phyloP scores from a whole-genome alignment of 2,888 invertebrate species.

The Gymnocheta viridis region DNA sequence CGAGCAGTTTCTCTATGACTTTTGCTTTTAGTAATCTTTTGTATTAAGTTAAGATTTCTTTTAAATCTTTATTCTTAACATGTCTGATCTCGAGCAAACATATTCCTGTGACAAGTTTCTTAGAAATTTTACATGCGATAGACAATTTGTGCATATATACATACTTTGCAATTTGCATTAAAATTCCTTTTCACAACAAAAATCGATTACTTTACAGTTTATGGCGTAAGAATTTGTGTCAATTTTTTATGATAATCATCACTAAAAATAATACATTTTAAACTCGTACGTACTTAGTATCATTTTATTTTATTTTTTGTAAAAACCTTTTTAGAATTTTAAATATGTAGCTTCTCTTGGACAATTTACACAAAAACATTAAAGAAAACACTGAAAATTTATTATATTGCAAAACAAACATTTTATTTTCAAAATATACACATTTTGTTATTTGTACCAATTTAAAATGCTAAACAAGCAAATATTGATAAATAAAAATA shows the following conservation, averaged over 20 bases:
- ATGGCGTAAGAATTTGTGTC: conserved; percentile 58
- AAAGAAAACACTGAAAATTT: conserved; percentile 27
- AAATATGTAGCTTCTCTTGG: conserved; percentile 62
- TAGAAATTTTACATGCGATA: background rate
- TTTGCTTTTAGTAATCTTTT: conserved; percentile 8
- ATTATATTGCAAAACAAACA: conserved; percentile 54
- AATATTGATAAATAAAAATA: conserved; percentile 61
- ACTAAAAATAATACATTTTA: conserved; percentile 19
- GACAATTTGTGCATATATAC: background rate
- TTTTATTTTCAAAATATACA: background rate
- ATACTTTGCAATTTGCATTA: conserved; percentile 43
- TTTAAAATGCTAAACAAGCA: conserved; percentile 77
- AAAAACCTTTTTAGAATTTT: conserved; percentile 64
- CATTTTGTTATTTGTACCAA: conserved; percentile 42
- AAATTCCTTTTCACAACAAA: conserved; percentile 36
- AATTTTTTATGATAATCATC: conserved; percentile 52
- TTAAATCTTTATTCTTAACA: conserved; percentile 40
- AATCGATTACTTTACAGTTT: conserved; percentile 32
- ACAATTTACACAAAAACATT: conserved; percentile 9
- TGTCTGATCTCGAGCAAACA: background rate
- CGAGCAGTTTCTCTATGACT: background rate
- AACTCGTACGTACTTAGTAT: conserved; percentile 15
- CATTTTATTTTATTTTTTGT: background rate
- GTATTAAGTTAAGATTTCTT: background rate
- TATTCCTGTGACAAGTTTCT: conserved; percentile 9